Conservation (phyloP, 1,140 invertebrate species). For the Drosophila sp. region DNA sequence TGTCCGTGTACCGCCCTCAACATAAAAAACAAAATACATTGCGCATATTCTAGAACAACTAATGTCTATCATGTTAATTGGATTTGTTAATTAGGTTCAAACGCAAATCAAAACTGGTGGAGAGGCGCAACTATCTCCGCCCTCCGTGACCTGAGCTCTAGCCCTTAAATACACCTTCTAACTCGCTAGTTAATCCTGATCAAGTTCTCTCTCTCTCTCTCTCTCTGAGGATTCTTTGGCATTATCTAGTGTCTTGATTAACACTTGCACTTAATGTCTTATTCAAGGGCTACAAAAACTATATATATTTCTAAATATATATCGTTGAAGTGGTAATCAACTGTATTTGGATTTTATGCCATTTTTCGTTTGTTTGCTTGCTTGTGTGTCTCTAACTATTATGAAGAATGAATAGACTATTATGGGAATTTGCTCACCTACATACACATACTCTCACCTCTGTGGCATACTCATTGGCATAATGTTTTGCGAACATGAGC, state of each 20-base stretch:
- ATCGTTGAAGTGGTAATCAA: not conserved
- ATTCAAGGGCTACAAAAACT: no score
- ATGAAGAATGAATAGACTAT: conserved; percentile 4
- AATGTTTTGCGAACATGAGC: conserved; percentile 57
- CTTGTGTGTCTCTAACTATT: conserved; percentile 2
- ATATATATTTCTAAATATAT: no score
- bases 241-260: no score
- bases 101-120: conserved; percentile 37
- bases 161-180: no score
- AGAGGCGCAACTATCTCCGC: not conserved
- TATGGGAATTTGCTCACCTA: conserved; percentile 35
- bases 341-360: not conserved
- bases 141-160: no score
- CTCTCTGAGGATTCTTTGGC: no score
- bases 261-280: no score
- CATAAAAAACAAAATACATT: conserved; percentile 68
- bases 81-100: conserved; percentile 79
- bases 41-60: conserved; percentile 74
- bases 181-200: not conserved
- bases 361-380: conserved; percentile 11
- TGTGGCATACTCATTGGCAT: conserved; percentile 61
- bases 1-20: conserved; percentile 36
- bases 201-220: not conserved
- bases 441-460: conserved; percentile 39
- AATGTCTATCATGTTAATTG: conserved; percentile 79